Evolutionary conservation across 2,797 vertebrate genomes (phyloP).

Genomic region (Synaphobranchus kaupii): DNA sequence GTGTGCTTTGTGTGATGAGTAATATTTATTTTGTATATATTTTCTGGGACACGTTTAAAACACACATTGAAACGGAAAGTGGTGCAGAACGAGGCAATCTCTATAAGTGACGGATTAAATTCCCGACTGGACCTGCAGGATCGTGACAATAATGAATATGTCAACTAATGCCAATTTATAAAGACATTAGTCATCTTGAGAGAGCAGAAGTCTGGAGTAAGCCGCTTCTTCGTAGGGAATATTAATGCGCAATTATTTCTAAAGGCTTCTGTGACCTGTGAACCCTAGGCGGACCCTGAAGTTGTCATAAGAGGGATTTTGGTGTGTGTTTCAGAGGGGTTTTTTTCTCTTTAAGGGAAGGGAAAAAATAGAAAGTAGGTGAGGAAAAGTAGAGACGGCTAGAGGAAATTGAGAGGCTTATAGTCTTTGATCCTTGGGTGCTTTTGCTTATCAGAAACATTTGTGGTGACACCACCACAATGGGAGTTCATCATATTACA

Average conservation of each 20-base stretch:
- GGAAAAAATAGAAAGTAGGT: conserved; percentile 47
- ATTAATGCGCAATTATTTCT: conserved; percentile 58
- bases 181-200: conserved; percentile 45
- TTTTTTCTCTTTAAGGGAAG: conserved; percentile 40
- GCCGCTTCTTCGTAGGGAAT: conserved; percentile 37
- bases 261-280: conserved; percentile 50
- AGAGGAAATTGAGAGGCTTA: conserved; percentile 66
- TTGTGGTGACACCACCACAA: conserved; percentile 86
- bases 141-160: conserved; percentile 40
- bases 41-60: not conserved
- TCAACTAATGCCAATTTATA: conserved; percentile 52
- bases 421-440: conserved; percentile 67
- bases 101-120: conserved; percentile 29
- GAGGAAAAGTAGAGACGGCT: conserved; percentile 59
- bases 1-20: not conserved
- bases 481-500: conserved; percentile 81
- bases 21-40: not conserved
- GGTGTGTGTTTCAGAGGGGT: conserved; percentile 42
- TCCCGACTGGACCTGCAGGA: conserved; percentile 24
- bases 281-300: conserved; percentile 42
- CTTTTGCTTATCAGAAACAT: conserved; percentile 85
- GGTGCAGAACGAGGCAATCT: conserved; percentile 8
- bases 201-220: conserved; percentile 31
- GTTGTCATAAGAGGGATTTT: conserved; percentile 45
- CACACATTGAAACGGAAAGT: not conserved